These are phyloP conservation scores for Pangasius sanitwongsei DNA, from an alignment of 2,797 vertebrate species.

Conservation along the genomic window DNA sequence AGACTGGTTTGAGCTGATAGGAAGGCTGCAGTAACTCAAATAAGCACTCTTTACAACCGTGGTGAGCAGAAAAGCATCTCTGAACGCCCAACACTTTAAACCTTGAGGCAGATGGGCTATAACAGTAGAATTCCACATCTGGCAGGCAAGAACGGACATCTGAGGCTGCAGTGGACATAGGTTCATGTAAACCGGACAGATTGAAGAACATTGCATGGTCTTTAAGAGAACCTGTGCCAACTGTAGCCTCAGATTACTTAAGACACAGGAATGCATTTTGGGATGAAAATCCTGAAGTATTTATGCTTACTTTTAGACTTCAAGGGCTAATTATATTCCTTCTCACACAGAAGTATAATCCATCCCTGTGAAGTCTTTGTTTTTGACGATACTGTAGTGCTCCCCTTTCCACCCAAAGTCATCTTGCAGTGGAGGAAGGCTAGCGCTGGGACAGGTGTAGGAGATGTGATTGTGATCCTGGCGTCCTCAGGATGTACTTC, in stretches of 20 bases:
- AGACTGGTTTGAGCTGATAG: neutral
- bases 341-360: neutral
- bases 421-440: constrained; percentile 21
- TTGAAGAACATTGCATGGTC: neutral
- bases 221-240: neutral
- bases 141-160: neutral
- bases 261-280: neutral
- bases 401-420: neutral
- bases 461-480: constrained; percentile 39
- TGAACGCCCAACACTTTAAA: no score
- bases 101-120: neutral
- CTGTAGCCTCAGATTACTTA: neutral
- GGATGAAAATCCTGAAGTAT: neutral
- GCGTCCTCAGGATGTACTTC: constrained; percentile 50
- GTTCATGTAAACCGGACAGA: neutral
- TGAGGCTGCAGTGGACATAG: neutral
- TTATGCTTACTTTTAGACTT: neutral
- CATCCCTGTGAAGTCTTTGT: neutral
- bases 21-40: neutral
- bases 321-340: neutral
- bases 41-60: neutral
- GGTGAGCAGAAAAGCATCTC: neutral
- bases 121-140: neutral
- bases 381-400: neutral
- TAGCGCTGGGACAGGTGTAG: constrained; percentile 45